phyloP scores from a whole-genome alignment of 2,888 invertebrate species.

The Torymus tubicola region DNA sequence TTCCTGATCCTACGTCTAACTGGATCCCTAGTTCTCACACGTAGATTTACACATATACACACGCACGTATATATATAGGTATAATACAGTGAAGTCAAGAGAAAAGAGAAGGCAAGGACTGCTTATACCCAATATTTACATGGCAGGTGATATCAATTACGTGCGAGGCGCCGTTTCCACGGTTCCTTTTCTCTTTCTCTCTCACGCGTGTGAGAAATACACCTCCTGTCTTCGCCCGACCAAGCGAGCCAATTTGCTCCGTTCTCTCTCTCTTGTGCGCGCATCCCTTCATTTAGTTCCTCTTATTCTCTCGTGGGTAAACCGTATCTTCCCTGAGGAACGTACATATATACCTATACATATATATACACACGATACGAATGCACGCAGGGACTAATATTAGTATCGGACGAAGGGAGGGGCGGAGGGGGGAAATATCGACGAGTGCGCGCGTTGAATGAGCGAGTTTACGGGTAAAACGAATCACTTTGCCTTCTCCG shows the following conservation, averaged over 20 bases:
- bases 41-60: neutral
- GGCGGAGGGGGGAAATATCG: constrained; percentile 17
- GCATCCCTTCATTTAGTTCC: constrained; percentile 16
- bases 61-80: constrained; percentile 13
- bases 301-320: neutral
- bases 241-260: constrained; percentile 66
- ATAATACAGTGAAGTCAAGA: neutral
- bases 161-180: constrained; percentile 64
- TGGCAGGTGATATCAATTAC: constrained; percentile 76
- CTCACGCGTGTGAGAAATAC: constrained; percentile 48
- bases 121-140: constrained; percentile 72
- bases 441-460: no score
- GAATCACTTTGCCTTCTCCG: constrained; percentile 23
- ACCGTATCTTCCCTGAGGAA: neutral
- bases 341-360: neutral
- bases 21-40: constrained; percentile 6
- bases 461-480: constrained; percentile 17
- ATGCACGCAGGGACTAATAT: constrained; percentile 1
- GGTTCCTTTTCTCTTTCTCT: constrained; percentile 59
- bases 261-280: constrained; percentile 63
- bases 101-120: constrained; percentile 23
- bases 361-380: neutral
- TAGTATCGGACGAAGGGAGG: constrained; percentile 9
- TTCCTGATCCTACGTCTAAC: constrained; percentile 20
- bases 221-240: constrained; percentile 10